A percentile compares a stretch with the other conserved stretches of the same genome.
Conservation (phyloP, 2,888 invertebrate genomes). For the Agrotis clavis region DNA sequence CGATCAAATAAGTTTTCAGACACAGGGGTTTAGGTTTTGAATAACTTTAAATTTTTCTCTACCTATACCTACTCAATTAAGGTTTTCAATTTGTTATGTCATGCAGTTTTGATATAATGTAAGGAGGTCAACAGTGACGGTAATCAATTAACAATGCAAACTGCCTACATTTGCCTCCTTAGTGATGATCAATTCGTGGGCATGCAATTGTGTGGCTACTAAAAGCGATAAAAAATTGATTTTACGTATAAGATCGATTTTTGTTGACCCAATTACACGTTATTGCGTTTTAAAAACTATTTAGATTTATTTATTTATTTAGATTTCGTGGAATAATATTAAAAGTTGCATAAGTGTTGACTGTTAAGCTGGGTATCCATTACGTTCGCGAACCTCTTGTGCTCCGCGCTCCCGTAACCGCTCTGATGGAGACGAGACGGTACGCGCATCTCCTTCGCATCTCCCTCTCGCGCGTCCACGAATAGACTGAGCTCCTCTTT, state of each 20-base stretch:
- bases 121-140: constrained; percentile 8
- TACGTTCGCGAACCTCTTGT: too few species aligned
- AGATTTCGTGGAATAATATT: background rate
- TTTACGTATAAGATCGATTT: background rate
- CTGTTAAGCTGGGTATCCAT: too few species aligned
- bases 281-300: background rate
- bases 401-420: too few species aligned
- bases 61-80: background rate
- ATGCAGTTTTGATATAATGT: background rate
- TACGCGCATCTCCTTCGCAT: too few species aligned
- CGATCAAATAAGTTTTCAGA: constrained; percentile 12
- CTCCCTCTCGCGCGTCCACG: too few species aligned
- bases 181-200: constrained; percentile 37
- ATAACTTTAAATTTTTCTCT: background rate
- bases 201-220: constrained; percentile 32
- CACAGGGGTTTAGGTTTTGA: background rate
- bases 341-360: too few species aligned
- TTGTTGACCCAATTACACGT: background rate
- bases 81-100: background rate
- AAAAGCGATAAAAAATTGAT: background rate
- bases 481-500: too few species aligned
- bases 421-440: too few species aligned
- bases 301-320: too few species aligned
- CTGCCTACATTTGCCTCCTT: constrained; percentile 37
- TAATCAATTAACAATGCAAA: constrained; percentile 35